A percentile compares a stretch with the other conserved stretches of the same genome.
phyloP scores from a whole-genome alignment of 2,888 invertebrate genomes.

The Drosophila neonasuta region DNA sequence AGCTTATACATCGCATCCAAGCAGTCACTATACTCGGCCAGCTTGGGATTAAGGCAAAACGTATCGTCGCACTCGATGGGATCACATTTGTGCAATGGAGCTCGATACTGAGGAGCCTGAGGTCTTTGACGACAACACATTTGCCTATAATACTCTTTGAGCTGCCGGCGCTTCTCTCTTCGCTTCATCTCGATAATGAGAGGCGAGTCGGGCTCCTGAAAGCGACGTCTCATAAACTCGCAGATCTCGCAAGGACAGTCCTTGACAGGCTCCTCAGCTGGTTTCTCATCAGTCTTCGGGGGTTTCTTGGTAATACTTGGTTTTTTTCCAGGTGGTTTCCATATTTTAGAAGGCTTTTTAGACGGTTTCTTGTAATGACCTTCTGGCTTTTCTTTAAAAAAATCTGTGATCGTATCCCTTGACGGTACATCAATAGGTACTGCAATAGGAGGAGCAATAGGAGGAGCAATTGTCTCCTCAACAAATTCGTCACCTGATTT shows the following conservation, averaged over 20 bases:
- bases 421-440: not conserved
- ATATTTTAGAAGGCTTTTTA: not conserved
- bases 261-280: not conserved
- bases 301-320: too few relatives aligned
- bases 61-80: conserved; percentile 26
- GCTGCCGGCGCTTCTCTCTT: conserved; percentile 21
- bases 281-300: not conserved
- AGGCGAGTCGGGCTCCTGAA: conserved; percentile 30
- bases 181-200: conserved; percentile 37
- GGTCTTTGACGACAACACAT: conserved; percentile 17
- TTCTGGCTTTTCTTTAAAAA: not conserved
- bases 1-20: conserved; percentile 48
- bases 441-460: too few relatives aligned
- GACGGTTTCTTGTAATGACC: not conserved
- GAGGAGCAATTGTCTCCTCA: not conserved
- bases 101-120: conserved; percentile 3
- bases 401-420: not conserved
- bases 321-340: not conserved
- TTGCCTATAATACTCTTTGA: conserved; percentile 30
- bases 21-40: conserved; percentile 46
- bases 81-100: conserved; percentile 35
- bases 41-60: conserved; percentile 38
- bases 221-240: conserved; percentile 21
- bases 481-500: not conserved
- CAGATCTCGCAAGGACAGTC: conserved; percentile 47